Base-by-base conservation (phyloP, 2,113 vertebrate genomes). In the Calypte anna region DNA sequence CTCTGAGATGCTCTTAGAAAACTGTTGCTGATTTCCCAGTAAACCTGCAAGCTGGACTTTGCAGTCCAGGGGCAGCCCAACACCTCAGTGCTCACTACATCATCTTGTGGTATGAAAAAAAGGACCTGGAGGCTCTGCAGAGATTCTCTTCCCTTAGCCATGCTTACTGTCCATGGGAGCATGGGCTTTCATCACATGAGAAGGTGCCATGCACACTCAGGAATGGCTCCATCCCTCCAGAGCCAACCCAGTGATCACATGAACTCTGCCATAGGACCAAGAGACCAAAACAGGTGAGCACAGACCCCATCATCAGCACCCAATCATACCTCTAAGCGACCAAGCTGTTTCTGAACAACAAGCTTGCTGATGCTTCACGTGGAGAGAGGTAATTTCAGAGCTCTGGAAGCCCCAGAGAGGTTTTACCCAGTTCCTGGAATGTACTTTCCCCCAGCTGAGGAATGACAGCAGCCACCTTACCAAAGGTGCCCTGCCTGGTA, bases 301-400 rank as follows among this genome's bases (percentile, higher is more conserved):
- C 18, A 62, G 24, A 46, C 28, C 48, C 38, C 27, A 24, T 43
- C 24, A 18, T 40, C 43, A 33, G 9, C 17, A 21, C 17, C 36
- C 30, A 9, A 50, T 46, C 15, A 1, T 6, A 38, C 0, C 0
- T 36, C 40, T 36, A 20, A 5, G 24, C 66, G 46, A 20, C 38
- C 24, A 28, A 68, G 62, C 14, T 38, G 9, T 33, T 58, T 40
- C 27, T 33, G 27, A 74, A 75, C 48, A 53, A 55, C 23, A 33
- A 19, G 31, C 17, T 27, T 50, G 61, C 53, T 77, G 36, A 10
- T 79, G 17, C 21, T 62, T 2, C 0, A 8, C 12, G 7, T 7
- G 21, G n/a, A 73, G 25, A 72, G 20, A 43, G 38, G 43, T 23
- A 46, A 9, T 3, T 12, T 11, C 66, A 73, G 64, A 66, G 59